Conservation (phyloP, 2,797 vertebrate species). For the Jordanella pulchra region DNA sequence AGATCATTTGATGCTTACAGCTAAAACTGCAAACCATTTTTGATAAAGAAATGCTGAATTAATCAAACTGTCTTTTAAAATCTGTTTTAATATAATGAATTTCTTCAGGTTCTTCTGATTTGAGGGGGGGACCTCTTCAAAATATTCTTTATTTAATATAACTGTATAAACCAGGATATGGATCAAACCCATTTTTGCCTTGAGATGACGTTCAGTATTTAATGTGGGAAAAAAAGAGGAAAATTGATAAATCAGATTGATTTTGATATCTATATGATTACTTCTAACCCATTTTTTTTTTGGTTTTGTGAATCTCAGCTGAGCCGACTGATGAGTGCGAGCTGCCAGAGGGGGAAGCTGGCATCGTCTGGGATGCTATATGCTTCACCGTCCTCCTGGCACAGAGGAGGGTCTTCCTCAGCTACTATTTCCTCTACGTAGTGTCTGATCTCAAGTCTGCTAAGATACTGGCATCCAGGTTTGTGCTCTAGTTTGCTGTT, state of each 20-base stretch:
- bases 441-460: slow-evolving; percentile 82
- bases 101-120: too few relatives aligned
- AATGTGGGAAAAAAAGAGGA: too few relatives aligned
- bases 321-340: slow-evolving; percentile 75
- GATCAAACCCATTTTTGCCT: neutral
- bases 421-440: slow-evolving; percentile 84
- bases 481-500: slow-evolving; percentile 3
- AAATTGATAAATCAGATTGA: too few relatives aligned
- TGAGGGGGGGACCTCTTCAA: too few relatives aligned
- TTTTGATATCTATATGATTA: neutral
- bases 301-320: slow-evolving; percentile 54
- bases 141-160: neutral
- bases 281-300: neutral
- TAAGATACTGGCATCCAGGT: slow-evolving; percentile 82
- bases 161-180: neutral
- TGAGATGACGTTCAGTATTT: neutral
- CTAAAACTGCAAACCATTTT: neutral
- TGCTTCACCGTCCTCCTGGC: slow-evolving; percentile 81
- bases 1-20: too few relatives aligned
- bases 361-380: slow-evolving; percentile 82
- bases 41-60: neutral
- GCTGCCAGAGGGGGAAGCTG: slow-evolving; percentile 79
- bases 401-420: slow-evolving; percentile 81
- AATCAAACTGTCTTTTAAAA: neutral
- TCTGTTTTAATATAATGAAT: neutral